phyloP scores from a whole-genome alignment of 2,113 vertebrate genomes.

The Vombatus ursinus region DNA sequence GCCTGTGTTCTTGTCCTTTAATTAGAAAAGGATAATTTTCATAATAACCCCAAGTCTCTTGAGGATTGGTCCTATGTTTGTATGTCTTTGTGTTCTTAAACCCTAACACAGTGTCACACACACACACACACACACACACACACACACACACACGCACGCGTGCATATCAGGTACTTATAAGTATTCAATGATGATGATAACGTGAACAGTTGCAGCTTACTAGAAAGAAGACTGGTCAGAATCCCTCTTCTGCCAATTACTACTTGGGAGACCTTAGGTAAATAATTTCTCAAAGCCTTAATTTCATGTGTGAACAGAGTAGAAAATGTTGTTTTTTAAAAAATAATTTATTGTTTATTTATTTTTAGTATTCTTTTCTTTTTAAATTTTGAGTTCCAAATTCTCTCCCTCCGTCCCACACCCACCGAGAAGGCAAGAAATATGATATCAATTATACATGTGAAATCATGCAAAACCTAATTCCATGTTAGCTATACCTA shows the following conservation, averaged over 20 bases:
- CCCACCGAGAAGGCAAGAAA: not conserved
- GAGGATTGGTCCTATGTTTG: not conserved
- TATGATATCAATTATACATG: not conserved
- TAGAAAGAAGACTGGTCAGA: not conserved
- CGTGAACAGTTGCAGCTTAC: not conserved
- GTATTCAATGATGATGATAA: not conserved
- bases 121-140: too few species aligned
- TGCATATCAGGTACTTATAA: not conserved
- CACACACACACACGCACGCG: too few species aligned
- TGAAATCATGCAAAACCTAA: not conserved
- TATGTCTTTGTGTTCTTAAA: not conserved
- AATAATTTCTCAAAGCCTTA: not conserved
- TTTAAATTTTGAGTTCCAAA: not conserved
- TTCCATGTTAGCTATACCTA: not conserved
- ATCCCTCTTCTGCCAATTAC: not conserved
- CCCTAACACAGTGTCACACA: not conserved
- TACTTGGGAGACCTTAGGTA: not conserved
- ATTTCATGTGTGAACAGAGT: not conserved
- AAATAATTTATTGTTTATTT: not conserved
- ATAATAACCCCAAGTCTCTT: not conserved
- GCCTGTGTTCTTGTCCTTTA: conserved; percentile 33
- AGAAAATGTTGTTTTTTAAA: not conserved
- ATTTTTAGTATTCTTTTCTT: not conserved
- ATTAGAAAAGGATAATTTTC: conserved; percentile 11
- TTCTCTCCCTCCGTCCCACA: not conserved